Base-by-base conservation (phyloP, 2,797 vertebrate species). In the Coilia nasus region DNA sequence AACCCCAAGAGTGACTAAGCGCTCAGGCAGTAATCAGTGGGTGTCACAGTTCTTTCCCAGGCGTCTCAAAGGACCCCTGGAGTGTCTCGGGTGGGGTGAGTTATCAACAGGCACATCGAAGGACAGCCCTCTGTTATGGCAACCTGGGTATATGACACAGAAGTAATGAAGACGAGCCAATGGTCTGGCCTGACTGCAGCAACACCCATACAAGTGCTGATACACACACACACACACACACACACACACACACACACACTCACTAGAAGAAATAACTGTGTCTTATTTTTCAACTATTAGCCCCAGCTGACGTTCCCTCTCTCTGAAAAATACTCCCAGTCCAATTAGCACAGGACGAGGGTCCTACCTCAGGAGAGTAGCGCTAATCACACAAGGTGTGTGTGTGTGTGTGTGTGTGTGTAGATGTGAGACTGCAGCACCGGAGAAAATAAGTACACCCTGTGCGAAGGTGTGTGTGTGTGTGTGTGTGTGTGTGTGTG, bases 241-340 rank as follows among this genome's bases (percentile, higher is more conserved):
- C 19, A 83, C 83, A 85, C 82, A 28, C 85, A 78, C 82, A 35
- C 85, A 81, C 47, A 14, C 67, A 56, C 64, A 80, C 83, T 84
- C 84, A 85, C 59, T 56, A 86, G 78, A 78, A 83, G 59, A 54
- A 62, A 57, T 81, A 81, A 78, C 78, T 87, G 81, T 93, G 93
- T 92, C 67, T 75, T 75, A 75, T 75, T 75, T 92, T 93, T 93
- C 92, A 94, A 92, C 90, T 93, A 95, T 94, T 94, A 96, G 93
- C 91, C 95, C 93, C 95, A 91, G 90, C 90, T 35, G 91, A 75
- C 81, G 64, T 46, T 50, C 56, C 28, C 28, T 5, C 56, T 56
- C 81, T 47, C 83, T 83, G 87, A 94, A 93, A 92, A 96, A 96
- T 94, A 96, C 89, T 95, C 94, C 92, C 93, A 94, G 93, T 93